A percentile compares a stretch with the other conserved stretches of the same genome.
Evolutionary conservation across 2,888 invertebrate genomes (phyloP).

Genomic region (Aporophyla lueneburgensis): DNA sequence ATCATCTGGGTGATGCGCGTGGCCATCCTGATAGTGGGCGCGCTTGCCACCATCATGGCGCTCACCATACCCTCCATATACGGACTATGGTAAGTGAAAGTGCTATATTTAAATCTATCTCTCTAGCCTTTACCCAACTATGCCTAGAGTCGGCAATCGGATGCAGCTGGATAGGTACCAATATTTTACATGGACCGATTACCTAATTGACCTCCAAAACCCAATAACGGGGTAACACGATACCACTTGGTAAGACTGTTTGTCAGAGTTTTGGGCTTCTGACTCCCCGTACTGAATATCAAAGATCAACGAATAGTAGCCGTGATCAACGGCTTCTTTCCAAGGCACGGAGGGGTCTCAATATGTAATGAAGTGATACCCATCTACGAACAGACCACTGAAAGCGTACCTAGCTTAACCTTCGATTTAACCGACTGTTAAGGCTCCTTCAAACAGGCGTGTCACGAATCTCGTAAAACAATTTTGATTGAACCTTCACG

Average conservation of each 20-base stretch:
- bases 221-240: background rate
- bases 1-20: slow-evolving; percentile 99
- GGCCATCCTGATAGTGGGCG: slow-evolving; percentile 97
- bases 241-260: background rate
- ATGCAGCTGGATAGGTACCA: background rate
- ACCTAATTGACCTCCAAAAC: background rate
- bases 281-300: background rate
- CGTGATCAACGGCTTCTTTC: too few relatives aligned
- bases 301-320: too few relatives aligned
- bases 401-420: too few relatives aligned
- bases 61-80: slow-evolving; percentile 99
- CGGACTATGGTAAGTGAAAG: slow-evolving; percentile 95
- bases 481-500: too few relatives aligned
- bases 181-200: background rate
- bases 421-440: too few relatives aligned
- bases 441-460: too few relatives aligned
- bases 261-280: background rate
- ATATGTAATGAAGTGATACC: too few relatives aligned
- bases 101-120: too few relatives aligned
- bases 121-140: background rate
- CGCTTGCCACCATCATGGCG: slow-evolving; percentile 98
- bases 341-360: too few relatives aligned
- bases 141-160: background rate
- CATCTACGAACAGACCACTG: too few relatives aligned
- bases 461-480: too few relatives aligned